Conservation (phyloP, 2,888 invertebrate genomes). For the Homarus gammarus region DNA sequence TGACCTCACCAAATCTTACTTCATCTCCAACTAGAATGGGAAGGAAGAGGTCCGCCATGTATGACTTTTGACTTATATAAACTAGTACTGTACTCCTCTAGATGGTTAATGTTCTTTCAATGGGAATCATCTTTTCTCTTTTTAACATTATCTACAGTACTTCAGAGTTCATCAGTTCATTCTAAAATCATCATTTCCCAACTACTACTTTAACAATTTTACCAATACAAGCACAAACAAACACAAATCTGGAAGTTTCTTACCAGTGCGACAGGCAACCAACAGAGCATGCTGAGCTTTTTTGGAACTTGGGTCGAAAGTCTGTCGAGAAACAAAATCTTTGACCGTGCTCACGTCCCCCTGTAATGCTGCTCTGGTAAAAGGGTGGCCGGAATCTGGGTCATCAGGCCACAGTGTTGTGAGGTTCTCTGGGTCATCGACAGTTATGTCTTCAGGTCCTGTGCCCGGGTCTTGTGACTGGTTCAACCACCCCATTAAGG, state of each 20-base stretch:
- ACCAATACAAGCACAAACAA: not conserved
- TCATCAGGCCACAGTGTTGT: slow-evolving; percentile 71
- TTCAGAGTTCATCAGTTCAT: too few relatives aligned
- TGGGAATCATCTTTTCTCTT: too few relatives aligned
- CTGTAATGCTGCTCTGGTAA: slow-evolving; percentile 69
- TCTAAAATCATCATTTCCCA: not conserved
- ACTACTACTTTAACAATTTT: not conserved
- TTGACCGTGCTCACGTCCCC: slow-evolving; percentile 61
- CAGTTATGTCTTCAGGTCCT: slow-evolving; percentile 29
- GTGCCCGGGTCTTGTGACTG: slow-evolving; percentile 31
- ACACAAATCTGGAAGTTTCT: slow-evolving; percentile 17
- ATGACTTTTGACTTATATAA: too few relatives aligned
- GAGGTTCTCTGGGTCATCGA: slow-evolving; percentile 55
- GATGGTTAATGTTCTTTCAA: too few relatives aligned
- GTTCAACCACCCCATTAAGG: slow-evolving; percentile 25
- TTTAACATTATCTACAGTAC: too few relatives aligned
- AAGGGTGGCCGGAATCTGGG: slow-evolving; percentile 71
- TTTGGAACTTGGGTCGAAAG: slow-evolving; percentile 73
- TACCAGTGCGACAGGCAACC: slow-evolving; percentile 73
- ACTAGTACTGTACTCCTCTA: too few relatives aligned
- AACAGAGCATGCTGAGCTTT: slow-evolving; percentile 74
- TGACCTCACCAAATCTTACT: too few relatives aligned
- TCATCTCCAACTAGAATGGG: too few relatives aligned
- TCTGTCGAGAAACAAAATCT: slow-evolving; percentile 62
- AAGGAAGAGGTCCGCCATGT: too few relatives aligned